Evolutionary conservation across 2,888 invertebrate genomes (phyloP), one percentile per base, ranked within the genome.

Genomic region (Clanis bilineata): DNA sequence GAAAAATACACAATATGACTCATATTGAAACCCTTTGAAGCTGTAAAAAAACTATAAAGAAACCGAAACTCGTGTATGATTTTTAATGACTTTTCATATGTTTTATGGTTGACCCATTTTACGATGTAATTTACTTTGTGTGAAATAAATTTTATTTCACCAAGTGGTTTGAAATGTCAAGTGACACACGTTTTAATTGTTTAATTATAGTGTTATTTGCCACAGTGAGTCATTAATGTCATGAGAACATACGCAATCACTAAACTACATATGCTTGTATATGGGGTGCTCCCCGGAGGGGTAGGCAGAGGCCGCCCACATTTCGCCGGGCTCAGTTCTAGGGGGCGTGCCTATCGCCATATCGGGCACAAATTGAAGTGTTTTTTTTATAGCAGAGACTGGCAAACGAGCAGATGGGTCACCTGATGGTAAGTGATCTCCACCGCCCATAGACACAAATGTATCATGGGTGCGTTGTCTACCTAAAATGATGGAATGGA

Each of bases 51-150:
- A 5, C 7, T 25, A 15, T 22, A 44, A 12, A 47, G 28, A 25
- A 15, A 15, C 25, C 47, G 9, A 15, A 45, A 47, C 25, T 15
- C 47, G 23, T 47, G 47, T 47, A 15, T n/a, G 7, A n/a, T 6
- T n/a, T 25, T 23, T 47, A 47, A 47, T 47, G 25, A 15, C 47
- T 28, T 45, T 23, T 45, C 28, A 28, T 23, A 45, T 47, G 15
- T 47, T 44, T 45, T 28, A 47, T 15, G 47, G 47, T 28, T 15
- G 47, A 47, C 28, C 47, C 25, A 47, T 47, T 47, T 45, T 47
- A 9, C 47, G 6, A 28, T 25, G 15, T 15, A 25, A 47, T 47
- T 28, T 47, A 47, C 15, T n/a, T 15, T 28, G 3, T 15, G 47
- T 15, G 9, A 9, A 25, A 25, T 47, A 7, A 25, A 25, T 47